Evolutionary conservation across 1,140 invertebrate genomes (phyloP).

Genomic region (Ladona fulva): DNA sequence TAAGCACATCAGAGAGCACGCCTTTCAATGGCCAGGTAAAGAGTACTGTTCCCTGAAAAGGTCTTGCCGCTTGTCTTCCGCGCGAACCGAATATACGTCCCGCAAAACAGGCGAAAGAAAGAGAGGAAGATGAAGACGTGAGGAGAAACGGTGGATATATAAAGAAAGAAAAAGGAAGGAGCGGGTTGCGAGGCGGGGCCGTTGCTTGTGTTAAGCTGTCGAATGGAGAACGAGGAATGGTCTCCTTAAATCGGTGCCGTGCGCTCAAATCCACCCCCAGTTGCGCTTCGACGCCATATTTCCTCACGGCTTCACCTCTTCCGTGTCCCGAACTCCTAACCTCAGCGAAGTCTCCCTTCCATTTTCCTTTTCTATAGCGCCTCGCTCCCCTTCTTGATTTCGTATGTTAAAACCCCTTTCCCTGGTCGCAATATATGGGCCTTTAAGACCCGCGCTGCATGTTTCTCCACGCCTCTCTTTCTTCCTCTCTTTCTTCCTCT

Average conservation of each 20-base stretch:
- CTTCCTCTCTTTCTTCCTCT: neutral
- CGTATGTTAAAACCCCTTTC: neutral
- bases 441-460: neutral
- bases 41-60: no score
- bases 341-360: neutral
- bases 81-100: no score
- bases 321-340: neutral
- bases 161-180: neutral
- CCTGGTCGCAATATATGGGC: neutral
- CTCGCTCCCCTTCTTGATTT: neutral
- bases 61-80: no score
- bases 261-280: neutral
- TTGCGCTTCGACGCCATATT: neutral
- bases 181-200: neutral
- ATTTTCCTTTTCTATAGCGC: neutral
- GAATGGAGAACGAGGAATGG: neutral
- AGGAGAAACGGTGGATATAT: neutral
- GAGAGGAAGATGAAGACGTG: neutral
- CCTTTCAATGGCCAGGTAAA: no score
- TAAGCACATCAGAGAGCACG: no score
- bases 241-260: neutral
- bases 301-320: neutral
- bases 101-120: no score
- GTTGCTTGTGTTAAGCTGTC: constrained; percentile 1
- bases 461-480: neutral